phyloP scores from a whole-genome alignment of 2,888 invertebrate genomes.

The Tetropium fuscum region DNA sequence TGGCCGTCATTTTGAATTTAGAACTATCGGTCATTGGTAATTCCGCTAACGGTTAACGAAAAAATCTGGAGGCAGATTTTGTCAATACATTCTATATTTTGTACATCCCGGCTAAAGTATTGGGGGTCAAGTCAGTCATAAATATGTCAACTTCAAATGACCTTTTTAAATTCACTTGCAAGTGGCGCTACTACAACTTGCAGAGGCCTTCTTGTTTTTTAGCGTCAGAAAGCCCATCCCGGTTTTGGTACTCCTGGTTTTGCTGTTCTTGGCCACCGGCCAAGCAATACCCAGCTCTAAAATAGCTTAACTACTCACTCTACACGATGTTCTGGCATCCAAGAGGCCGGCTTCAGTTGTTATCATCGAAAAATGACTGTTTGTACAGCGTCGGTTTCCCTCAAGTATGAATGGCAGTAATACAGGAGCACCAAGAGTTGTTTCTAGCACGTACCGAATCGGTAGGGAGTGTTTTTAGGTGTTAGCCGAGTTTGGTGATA shows the following conservation, averaged over 20 bases:
- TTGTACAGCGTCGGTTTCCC: constrained; percentile 13
- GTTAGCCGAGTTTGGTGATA: constrained; percentile 4
- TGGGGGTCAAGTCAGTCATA: too few species aligned
- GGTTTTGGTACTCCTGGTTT: constrained; percentile 12
- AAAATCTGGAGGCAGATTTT: too few species aligned
- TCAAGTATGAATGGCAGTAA: constrained; percentile 33
- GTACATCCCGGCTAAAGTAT: too few species aligned
- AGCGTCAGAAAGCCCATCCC: too few species aligned
- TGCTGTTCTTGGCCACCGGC: constrained; percentile 36
- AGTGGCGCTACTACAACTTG: too few species aligned
- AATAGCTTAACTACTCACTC: constrained; percentile 39
- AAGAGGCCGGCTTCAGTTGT: constrained; percentile 40
- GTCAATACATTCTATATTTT: too few species aligned
- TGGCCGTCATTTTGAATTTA: too few species aligned
- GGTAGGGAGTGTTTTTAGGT: constrained; percentile 3
- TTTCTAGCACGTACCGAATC: constrained; percentile 1
- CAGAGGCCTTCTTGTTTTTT: too few species aligned
- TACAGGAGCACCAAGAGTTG: constrained; percentile 20
- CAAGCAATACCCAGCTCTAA: constrained; percentile 37
- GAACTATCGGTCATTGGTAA: too few species aligned
- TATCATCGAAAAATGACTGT: constrained; percentile 30
- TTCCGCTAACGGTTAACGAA: too few species aligned
- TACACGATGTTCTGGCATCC: constrained; percentile 32
- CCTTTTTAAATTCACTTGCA: too few species aligned
- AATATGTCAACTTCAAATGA: too few species aligned